These are phyloP conservation scores for Dipus sagitta DNA, from an alignment of 2,797 vertebrate species.

Conservation along the genomic window DNA sequence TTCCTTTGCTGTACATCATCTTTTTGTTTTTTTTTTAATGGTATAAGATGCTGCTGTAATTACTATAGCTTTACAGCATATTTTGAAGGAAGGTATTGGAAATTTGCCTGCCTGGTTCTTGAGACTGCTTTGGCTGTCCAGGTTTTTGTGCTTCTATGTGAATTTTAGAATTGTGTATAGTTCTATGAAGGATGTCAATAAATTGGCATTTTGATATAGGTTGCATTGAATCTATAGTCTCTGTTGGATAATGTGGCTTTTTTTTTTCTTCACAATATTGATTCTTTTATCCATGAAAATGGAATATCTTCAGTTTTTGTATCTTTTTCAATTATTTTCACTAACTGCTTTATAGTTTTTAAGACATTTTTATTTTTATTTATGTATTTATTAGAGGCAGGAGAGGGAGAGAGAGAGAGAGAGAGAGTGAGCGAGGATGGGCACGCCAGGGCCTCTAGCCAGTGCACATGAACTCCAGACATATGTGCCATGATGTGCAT, in stretches of 20 bases:
- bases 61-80: not conserved
- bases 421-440: too few species aligned
- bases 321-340: not conserved
- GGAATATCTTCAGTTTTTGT: not conserved
- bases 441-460: too few species aligned
- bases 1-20: not conserved
- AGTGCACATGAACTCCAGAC: too few species aligned
- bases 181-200: not conserved
- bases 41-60: not conserved
- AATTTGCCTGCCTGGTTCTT: not conserved
- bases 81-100: not conserved
- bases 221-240: not conserved
- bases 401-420: too few species aligned
- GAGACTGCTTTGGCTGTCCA: not conserved
- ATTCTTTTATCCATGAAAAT: not conserved
- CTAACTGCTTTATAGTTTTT: not conserved
- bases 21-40: not conserved
- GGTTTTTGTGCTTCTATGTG: not conserved
- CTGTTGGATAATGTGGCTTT: not conserved
- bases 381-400: too few species aligned
- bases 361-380: too few species aligned
- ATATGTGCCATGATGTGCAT: too few species aligned
- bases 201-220: not conserved
- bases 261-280: not conserved
- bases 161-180: not conserved